phyloP scores from a whole-genome alignment of 2,797 vertebrate species.

The Balearica regulorum region DNA sequence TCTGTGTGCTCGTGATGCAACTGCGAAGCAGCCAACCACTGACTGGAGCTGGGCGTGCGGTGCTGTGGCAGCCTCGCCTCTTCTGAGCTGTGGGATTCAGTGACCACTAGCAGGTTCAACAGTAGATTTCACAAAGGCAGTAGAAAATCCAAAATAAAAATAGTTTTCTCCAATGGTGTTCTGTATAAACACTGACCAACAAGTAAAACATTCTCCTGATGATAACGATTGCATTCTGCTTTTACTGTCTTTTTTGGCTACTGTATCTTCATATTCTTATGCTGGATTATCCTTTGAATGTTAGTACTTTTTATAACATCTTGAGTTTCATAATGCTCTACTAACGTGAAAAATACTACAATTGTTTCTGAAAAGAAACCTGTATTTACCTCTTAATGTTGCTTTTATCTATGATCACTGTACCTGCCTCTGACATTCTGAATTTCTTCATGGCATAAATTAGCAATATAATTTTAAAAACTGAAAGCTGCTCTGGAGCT shows the following conservation, averaged over 20 bases:
- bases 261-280: neutral
- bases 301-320: neutral
- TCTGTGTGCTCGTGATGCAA: neutral
- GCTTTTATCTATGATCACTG: neutral
- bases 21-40: neutral
- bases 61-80: neutral
- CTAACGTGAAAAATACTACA: neutral
- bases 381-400: neutral
- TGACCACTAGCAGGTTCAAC: neutral
- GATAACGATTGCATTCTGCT: neutral
- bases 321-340: neutral
- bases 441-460: slow-evolving; percentile 3
- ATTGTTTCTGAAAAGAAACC: neutral
- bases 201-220: neutral
- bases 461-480: slow-evolving; percentile 32
- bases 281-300: neutral
- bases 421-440: neutral
- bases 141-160: neutral
- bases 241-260: neutral
- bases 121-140: neutral
- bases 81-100: neutral
- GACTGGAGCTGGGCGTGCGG: fast-evolving
- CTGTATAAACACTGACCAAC: neutral
- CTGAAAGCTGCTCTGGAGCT: slow-evolving; percentile 23
- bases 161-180: neutral